Evolutionary conservation across 1,140 invertebrate genomes (phyloP), one percentile per base, ranked within the genome.

Genomic region (Atta cephalotes): DNA sequence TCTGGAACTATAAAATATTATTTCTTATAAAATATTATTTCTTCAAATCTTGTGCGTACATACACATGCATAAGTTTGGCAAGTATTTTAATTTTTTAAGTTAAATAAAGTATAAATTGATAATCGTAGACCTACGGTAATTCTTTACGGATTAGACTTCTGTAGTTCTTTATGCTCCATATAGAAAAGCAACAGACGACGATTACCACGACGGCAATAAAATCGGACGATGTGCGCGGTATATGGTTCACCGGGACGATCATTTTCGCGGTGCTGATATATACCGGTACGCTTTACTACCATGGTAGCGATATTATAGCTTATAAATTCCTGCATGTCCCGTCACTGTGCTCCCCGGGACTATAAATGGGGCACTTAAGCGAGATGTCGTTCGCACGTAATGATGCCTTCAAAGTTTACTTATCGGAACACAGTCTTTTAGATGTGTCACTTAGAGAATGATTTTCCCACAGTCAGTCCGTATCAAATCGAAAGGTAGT

Each of bases 261-360:
- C 89, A 93, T 93, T 93, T 93, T 93, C 91, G 87, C 90, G 39
- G 84, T 66, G 58, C 87, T 92, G 90, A 93, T 94, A 92, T 92
- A 92, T 90, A 92, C 89, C 91, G 85, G 89, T 89, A 91, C 85
- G 91, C 87, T 94, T 93, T 93, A 94, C 93, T 93, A 93, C 93
- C 92, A 87, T 91, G 86, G 91, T 91, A 93, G 92, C 93, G 87
- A 92, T 94, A 92, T 94, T 94, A 94, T 94, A 93, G 93, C 93
- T 92, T 94, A 94, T 94, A 94, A 94, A 94, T 94, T 94, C 91
- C 91, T 90, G 76, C 90, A 78, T 87, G 86, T 70, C 85, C 84
- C 81, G 85, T 81, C 85, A 87, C 91, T 92, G 79, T 86, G 84
- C 70, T 65, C 60, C 72, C 21, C 49, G 74, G 88, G 89, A 90